phyloP scores from a whole-genome alignment of 2,113 vertebrate species.

The Muscicapa adusta region DNA sequence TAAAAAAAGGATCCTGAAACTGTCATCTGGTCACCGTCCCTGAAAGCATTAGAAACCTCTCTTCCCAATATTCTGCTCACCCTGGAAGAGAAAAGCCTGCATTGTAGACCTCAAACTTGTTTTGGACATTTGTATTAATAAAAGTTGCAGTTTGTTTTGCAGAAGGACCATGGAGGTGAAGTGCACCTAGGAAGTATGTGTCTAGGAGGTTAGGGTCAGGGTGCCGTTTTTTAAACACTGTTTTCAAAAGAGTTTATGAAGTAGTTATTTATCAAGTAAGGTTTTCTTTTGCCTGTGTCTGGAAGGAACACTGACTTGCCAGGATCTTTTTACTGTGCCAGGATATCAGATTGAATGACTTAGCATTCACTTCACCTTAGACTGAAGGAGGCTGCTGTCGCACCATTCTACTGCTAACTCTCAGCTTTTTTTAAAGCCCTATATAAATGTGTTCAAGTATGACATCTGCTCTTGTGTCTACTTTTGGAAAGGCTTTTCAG shows the following conservation, averaged over 20 bases:
- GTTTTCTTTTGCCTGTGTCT: neutral
- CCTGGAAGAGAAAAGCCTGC: neutral
- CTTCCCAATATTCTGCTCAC: neutral
- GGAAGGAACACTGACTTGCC: fast-evolving
- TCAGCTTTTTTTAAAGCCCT: neutral
- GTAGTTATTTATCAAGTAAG: neutral
- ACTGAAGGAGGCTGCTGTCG: neutral
- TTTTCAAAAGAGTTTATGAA: neutral
- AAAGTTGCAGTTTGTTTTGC: neutral
- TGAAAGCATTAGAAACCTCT: neutral
- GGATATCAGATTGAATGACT: neutral
- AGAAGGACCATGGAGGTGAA: neutral
- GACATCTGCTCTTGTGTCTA: neutral
- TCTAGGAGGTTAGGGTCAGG: neutral
- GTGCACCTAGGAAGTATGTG: neutral
- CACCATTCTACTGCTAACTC: neutral
- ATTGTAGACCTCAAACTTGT: neutral
- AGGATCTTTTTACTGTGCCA: neutral
- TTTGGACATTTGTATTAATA: neutral
- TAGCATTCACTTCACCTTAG: neutral
- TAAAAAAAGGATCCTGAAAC: neutral
- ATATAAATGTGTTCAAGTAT: neutral
- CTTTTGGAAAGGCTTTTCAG: neutral
- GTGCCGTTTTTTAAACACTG: neutral
- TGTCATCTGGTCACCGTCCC: neutral